Evolutionary conservation across 2,888 invertebrate species (phyloP), one percentile per base, ranked within the genome.

Genomic region (Pogonocherus hispidulus): DNA sequence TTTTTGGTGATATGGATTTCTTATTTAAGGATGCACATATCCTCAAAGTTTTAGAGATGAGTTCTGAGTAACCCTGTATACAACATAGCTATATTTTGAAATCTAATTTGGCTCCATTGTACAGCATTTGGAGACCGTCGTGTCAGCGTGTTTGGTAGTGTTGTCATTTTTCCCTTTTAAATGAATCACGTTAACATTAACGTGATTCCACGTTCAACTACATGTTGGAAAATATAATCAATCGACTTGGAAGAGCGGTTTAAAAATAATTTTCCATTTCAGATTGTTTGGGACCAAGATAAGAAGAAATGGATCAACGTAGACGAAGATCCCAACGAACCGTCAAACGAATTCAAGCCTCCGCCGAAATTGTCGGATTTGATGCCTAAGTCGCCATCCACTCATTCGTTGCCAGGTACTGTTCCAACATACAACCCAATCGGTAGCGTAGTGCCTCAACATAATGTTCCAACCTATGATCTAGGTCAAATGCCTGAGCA

Each of bases 241-340:
- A n/a, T n/a, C n/a, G n/a, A n/a, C n/a, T n/a, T n/a, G n/a, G n/a
- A n/a, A n/a, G n/a, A n/a, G n/a, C n/a, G n/a, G n/a, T n/a, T n/a
- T n/a, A n/a, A 27, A 27, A 27, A 6, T 37, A 41, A 14, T 67
- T 19, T 46, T 19, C 63, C 68, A 68, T 75, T 77, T 44, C 84
- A 95, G 95, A 97, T 97, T 88, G 94, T 97, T 62, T 98, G 97
- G 97, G 96, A 97, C 87, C 88, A 92, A 66, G 91, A 91, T n/a
- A 90, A 89, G 80, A 94, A 96, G 83, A 90, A 91, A 76, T 98
- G 97, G 97, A 89, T 91, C 56, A 94, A 97, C 86, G 90, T 91
- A 47, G 94, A 94, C 83, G 93, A 90, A 23, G 92, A 91, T 72
- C 91, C 88, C 4, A 90, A 89, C 20, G 91, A 87, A 60, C 63